phyloP scores from a whole-genome alignment of 2,113 vertebrate genomes.

The Nasalis larvatus region DNA sequence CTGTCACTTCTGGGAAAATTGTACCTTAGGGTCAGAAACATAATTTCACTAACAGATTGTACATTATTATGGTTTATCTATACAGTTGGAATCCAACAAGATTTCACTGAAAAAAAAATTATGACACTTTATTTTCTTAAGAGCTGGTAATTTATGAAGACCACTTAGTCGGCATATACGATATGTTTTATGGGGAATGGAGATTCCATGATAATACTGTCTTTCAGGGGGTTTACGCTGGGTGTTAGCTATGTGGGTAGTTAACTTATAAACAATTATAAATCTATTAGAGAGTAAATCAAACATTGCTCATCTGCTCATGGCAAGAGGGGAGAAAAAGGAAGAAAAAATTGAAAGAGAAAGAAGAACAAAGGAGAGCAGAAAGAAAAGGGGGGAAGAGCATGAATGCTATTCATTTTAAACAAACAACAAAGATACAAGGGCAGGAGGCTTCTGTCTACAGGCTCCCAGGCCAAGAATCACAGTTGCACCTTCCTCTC shows the following conservation, averaged over 20 bases:
- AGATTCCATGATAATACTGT: background rate
- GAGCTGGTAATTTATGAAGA: slow-evolving; percentile 7
- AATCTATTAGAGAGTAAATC: background rate
- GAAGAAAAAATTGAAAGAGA: background rate
- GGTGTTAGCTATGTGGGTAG: background rate
- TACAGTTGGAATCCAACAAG: slow-evolving; percentile 38
- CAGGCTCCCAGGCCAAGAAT: background rate
- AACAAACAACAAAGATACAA: background rate
- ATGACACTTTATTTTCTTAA: slow-evolving; percentile 52
- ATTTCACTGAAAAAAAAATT: slow-evolving; percentile 44
- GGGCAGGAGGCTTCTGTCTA: background rate
- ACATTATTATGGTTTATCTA: slow-evolving; percentile 49
- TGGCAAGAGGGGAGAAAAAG: background rate
- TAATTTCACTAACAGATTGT: slow-evolving; percentile 62
- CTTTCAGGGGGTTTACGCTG: background rate
- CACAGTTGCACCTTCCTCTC: background rate
- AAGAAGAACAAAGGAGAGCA: background rate
- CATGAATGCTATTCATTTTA: background rate
- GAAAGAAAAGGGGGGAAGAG: background rate
- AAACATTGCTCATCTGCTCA: background rate
- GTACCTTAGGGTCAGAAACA: slow-evolving; percentile 53
- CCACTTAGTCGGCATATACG: background rate
- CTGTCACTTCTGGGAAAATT: slow-evolving; percentile 57
- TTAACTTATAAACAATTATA: background rate
- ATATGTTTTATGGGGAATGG: background rate